Base-by-base conservation (phyloP, 2,797 vertebrate species). In the Molossus alvarezi region DNA sequence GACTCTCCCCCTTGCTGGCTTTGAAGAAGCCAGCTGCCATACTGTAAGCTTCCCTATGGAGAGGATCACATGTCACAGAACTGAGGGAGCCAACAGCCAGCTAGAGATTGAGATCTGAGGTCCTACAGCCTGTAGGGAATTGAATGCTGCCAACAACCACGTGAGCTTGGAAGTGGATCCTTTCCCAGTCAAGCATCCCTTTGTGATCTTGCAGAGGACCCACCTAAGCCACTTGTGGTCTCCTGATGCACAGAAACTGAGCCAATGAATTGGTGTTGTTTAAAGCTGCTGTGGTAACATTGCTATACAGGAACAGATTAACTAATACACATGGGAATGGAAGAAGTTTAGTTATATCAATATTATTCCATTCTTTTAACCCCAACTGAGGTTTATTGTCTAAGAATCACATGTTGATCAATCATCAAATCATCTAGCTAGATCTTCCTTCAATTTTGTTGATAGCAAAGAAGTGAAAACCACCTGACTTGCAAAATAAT, bases 401-500 rank as follows among this genome's bases (percentile, higher is more conserved):
- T 48, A 88, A 81, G 53, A 79, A 64, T 88, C 77, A 58, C 76
- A 48, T 29, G 71, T 51, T 92, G 48, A 57, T 53, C 57, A 75
- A 29, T 73, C 83, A 93, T 29, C 41, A 76, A 60, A 58, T 77
- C 23, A 73, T 25, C 5, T 57, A n/a, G 14, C 83, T 89, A 94
- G 89, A 55, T 53, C 48, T 90, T 90, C 55, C 64, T 94, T 92
- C 73, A 33, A 27, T 88, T 88, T 84, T 86, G n/a, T 82, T 86
- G 58, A 88, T 15, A 64, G 64, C 58, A 90, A 93, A 92, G 25
- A 90, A 65, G 17, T 91, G 45, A 37, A 89, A 82, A 67, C 64
- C 17, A 76, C 15, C 41, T 67, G n/a, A 82, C n/a, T 91, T 88
- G 21, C 21, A 73, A 90, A 91, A 69, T 5, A 91, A 94, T 86